phyloP scores from a whole-genome alignment of 37 sponge, comb jelly and placozoan genomes.

The Axinella damicornis region DNA sequence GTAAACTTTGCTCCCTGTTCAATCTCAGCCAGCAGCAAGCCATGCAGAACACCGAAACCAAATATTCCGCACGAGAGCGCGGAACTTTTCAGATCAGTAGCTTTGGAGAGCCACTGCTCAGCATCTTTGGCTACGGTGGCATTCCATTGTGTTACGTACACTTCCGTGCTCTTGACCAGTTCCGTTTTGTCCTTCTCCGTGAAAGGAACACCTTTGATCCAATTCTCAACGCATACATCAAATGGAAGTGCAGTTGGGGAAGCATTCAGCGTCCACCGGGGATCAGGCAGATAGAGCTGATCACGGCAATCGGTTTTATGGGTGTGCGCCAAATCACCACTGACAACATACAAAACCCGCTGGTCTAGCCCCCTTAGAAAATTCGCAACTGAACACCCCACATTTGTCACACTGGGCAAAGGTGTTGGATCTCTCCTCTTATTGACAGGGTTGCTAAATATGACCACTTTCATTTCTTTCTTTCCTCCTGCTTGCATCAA shows the following conservation, averaged over 20 bases:
- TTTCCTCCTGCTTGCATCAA: conserved; percentile 12
- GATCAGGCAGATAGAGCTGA: conserved; percentile 56
- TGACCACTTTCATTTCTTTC: conserved; percentile 48
- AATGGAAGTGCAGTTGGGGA: conserved; percentile 34
- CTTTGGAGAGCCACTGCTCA: conserved; percentile 51
- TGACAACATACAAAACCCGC: conserved; percentile 54
- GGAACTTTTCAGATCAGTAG: conserved; percentile 24
- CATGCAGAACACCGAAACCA: conserved; percentile 51
- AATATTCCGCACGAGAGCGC: conserved; percentile 67
- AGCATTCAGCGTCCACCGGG: conserved; percentile 49
- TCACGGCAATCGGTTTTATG: conserved; percentile 41
- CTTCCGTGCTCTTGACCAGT: not conserved
- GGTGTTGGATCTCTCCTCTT: not conserved
- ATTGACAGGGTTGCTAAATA: conserved; percentile 39
- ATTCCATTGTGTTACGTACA: conserved; percentile 11
- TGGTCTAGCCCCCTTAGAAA: conserved; percentile 29
- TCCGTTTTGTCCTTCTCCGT: too few species aligned
- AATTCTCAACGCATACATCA: conserved; percentile 52
- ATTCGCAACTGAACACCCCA: conserved; percentile 35
- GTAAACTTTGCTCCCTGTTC: conserved; percentile 3
- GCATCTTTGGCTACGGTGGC: conserved; percentile 4
- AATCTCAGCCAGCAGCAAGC: conserved; percentile 22
- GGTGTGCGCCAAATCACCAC: conserved; percentile 65
- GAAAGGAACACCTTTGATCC: conserved; percentile 21
- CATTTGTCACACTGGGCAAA: conserved; percentile 12